Evolutionary conservation across 2,797 vertebrate species (phyloP).

Genomic region (Nannoperca australis): DNA sequence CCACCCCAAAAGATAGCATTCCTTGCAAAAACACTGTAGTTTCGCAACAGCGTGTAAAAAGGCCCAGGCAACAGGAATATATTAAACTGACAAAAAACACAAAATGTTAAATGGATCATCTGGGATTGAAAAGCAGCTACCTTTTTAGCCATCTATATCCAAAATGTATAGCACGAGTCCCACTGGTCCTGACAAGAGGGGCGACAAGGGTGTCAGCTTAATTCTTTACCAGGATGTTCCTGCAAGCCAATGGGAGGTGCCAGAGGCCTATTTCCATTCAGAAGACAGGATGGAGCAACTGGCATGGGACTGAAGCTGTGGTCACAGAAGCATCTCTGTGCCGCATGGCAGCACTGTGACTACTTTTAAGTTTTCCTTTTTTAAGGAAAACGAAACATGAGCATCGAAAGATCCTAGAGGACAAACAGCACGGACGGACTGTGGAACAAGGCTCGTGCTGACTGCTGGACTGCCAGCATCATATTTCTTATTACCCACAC

Average conservation of each 20-base stretch:
- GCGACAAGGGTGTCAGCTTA: constrained; percentile 28
- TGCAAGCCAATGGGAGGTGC: constrained; percentile 58
- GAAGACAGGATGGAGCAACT: constrained; percentile 49
- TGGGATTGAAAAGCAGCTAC: constrained; percentile 20
- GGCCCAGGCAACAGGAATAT: neutral
- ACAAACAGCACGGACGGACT: neutral
- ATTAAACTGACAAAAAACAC: constrained; percentile 2
- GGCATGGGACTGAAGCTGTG: constrained; percentile 55
- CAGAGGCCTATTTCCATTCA: constrained; percentile 38
- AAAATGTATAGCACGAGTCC: constrained; percentile 35
- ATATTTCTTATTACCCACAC: neutral
- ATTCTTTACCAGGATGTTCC: constrained; percentile 35
- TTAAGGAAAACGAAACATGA: constrained; percentile 23
- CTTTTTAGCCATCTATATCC: constrained; percentile 38
- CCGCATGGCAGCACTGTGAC: constrained; percentile 44
- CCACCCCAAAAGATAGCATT: constrained; percentile 11
- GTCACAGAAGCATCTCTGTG: constrained; percentile 56
- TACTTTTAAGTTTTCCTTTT: constrained; percentile 38
- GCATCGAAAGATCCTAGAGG: neutral
- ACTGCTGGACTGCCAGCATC: neutral
- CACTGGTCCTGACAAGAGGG: constrained; percentile 35
- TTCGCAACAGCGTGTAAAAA: constrained; percentile 24
- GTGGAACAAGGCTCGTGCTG: neutral
- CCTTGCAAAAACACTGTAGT: neutral
- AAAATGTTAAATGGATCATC: neutral